Conservation (phyloP, 2,113 vertebrate species). For the Pluvialis apricaria region DNA sequence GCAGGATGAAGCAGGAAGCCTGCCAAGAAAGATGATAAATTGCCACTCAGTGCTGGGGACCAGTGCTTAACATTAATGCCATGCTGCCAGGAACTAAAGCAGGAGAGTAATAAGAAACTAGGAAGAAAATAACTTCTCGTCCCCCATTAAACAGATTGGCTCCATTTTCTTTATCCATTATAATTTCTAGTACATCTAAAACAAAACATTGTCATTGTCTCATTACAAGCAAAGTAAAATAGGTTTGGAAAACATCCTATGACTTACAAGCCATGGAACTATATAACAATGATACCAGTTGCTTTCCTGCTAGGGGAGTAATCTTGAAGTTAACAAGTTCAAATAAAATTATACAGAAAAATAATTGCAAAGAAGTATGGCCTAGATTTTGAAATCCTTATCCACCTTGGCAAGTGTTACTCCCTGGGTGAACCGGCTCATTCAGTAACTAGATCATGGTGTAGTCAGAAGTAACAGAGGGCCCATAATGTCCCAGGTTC, state of each 20-base stretch:
- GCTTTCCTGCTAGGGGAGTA: background rate
- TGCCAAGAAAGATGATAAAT: slow-evolving; percentile 86
- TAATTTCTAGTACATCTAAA: background rate
- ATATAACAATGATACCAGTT: background rate
- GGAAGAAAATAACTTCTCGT: slow-evolving; percentile 53
- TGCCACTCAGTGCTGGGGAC: slow-evolving; percentile 64
- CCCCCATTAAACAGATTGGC: slow-evolving; percentile 5
- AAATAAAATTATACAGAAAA: background rate
- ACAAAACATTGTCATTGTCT: background rate
- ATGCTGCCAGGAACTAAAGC: slow-evolving; percentile 63
- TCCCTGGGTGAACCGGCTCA: background rate
- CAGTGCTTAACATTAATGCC: slow-evolving; percentile 54
- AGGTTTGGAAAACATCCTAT: background rate
- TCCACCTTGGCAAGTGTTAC: background rate
- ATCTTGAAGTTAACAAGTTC: background rate
- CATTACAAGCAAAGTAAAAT: background rate
- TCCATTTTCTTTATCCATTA: background rate
- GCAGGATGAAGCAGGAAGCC: slow-evolving; percentile 80
- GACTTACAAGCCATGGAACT: background rate
- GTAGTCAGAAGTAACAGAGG: background rate
- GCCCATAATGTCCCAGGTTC: background rate
- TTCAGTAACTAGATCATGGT: background rate
- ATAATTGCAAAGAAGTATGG: background rate
- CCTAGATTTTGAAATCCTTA: background rate
- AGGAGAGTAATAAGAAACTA: slow-evolving; percentile 56